Conservation (phyloP, 2,797 vertebrate genomes). For the Aplochiton taeniatus region DNA sequence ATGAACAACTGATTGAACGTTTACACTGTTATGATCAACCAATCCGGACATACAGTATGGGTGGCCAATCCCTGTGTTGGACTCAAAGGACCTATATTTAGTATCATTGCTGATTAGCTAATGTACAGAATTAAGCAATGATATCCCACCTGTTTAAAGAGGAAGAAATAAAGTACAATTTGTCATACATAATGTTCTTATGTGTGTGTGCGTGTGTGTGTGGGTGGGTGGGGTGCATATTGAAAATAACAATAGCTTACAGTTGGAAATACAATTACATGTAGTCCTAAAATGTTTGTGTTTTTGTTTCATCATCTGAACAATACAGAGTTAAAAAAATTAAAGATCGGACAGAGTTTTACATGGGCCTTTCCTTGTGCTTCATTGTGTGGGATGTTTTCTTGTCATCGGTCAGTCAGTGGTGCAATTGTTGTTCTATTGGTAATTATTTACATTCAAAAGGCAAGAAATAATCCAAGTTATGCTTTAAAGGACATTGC, state of each 20-base stretch:
- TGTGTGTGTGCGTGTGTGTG: conserved; percentile 37
- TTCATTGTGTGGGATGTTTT: conserved; percentile 22
- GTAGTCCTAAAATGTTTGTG: conserved; percentile 84
- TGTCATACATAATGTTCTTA: conserved; percentile 75
- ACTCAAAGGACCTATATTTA: no score
- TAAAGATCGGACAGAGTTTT: conserved; percentile 70
- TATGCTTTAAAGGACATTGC: no score
- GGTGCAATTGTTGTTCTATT: no score
- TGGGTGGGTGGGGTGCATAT: conserved; percentile 77
- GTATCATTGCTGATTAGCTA: no score
- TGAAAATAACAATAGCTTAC: conserved; percentile 82
- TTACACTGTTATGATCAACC: no score
- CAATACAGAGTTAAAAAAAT: conserved; percentile 74
- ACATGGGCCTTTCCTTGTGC: conserved; percentile 48
- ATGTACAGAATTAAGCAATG: conserved; percentile 16
- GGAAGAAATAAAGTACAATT: conserved; percentile 64
- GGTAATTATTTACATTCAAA: no score
- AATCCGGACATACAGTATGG: no score
- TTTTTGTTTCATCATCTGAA: conserved; percentile 88
- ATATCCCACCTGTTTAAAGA: conserved; percentile 52
- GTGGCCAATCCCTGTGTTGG: no score
- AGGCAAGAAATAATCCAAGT: no score
- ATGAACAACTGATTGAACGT: no score
- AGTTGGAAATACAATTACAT: conserved; percentile 82
- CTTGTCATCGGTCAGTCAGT: no score